A percentile compares a stretch with the other conserved stretches of the same genome.
Conservation (phyloP, 2,888 invertebrate genomes). For the Pyrrhia umbra region DNA sequence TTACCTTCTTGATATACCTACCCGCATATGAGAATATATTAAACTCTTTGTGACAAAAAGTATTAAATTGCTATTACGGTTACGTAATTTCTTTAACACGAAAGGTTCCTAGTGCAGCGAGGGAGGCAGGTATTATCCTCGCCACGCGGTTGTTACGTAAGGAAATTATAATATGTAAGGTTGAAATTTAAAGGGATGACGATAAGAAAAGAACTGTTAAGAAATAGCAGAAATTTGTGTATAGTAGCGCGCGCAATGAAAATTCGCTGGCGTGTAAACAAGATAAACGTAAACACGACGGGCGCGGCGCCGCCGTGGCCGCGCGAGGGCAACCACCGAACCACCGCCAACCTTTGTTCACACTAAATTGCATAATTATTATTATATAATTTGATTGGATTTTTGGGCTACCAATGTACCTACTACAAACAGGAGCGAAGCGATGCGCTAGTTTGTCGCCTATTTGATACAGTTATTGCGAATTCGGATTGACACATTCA, state of each 20-base stretch:
- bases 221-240: constrained; percentile 29
- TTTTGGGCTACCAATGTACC: constrained; percentile 18
- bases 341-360: constrained; percentile 46
- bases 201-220: constrained; percentile 30
- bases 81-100: constrained; percentile 65
- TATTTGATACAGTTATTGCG: constrained; percentile 27
- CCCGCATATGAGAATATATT: constrained; percentile 36
- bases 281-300: constrained; percentile 61
- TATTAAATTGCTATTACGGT: constrained; percentile 51
- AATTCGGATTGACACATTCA: constrained; percentile 37
- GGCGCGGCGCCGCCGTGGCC: constrained; percentile 24
- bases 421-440: constrained; percentile 5
- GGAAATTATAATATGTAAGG: constrained; percentile 82
- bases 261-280: constrained; percentile 56
- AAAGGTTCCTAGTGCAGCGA: constrained; percentile 51
- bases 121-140: constrained; percentile 56
- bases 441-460: constrained; percentile 13
- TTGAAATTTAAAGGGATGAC: constrained; percentile 68
- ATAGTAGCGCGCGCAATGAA: constrained; percentile 48
- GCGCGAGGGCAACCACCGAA: constrained; percentile 30
- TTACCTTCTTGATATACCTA: background rate
- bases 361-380: constrained; percentile 56
- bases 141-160: constrained; percentile 84
- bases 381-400: constrained; percentile 51
- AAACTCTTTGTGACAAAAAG: constrained; percentile 45